Conservation (phyloP, 2,113 vertebrate species). For the Forbesichthys papilliferus region DNA sequence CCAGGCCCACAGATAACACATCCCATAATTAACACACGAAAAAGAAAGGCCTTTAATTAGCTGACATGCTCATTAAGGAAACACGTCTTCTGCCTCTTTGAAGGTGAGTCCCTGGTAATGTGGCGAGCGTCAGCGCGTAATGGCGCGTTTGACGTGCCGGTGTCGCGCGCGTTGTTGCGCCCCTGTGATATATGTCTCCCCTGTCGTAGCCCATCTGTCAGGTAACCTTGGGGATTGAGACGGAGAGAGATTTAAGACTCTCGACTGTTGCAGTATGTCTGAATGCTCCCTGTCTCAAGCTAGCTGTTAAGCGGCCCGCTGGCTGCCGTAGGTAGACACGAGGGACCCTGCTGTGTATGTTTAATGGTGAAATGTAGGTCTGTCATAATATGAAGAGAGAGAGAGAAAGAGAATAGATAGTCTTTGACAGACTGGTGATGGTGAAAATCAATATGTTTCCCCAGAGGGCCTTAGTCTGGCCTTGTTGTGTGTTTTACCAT, state of each 20-base stretch:
- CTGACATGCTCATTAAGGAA: constrained; percentile 32
- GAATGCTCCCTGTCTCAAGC: constrained; percentile 62
- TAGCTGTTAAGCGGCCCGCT: constrained; percentile 49
- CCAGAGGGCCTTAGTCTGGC: background rate
- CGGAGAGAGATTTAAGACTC: constrained; percentile 59
- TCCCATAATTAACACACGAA: background rate
- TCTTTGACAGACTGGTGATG: background rate
- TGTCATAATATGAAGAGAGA: constrained; percentile 25
- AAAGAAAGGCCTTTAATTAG: constrained; percentile 18
- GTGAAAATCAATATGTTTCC: constrained; percentile 19
- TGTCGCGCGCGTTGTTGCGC: constrained; percentile 42
- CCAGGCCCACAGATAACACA: background rate
- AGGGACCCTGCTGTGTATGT: constrained; percentile 32
- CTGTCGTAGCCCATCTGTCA: constrained; percentile 57
- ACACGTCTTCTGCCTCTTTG: constrained; percentile 21
- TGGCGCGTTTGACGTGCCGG: constrained; percentile 50
- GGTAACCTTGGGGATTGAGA: constrained; percentile 57
- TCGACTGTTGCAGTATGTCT: constrained; percentile 45
- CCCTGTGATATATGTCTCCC: constrained; percentile 59
- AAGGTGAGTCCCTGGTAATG: constrained; percentile 59
- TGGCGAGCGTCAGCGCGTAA: constrained; percentile 48
- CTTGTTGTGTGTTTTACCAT: constrained; percentile 2
- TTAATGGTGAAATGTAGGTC: constrained; percentile 44
- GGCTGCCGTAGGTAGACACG: constrained; percentile 36
- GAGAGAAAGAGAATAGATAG: background rate